Conservation (phyloP, 64 coral and sea anemone species). For the Orbicella faveolata region DNA sequence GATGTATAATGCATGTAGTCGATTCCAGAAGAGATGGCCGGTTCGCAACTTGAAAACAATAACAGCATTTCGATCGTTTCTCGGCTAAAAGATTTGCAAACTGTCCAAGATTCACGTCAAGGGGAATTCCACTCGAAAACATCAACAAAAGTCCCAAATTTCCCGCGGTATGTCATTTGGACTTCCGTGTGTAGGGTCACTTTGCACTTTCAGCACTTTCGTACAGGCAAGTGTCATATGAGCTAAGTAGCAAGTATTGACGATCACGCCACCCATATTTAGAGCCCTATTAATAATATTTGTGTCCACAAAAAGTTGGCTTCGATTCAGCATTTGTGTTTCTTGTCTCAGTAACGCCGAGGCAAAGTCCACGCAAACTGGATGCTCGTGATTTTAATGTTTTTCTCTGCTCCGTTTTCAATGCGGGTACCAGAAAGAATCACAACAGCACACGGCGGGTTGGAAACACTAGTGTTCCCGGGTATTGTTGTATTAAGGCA, state of each 20-base stretch:
- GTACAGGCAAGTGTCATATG: not conserved
- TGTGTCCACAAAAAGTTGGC: slow-evolving; percentile 11
- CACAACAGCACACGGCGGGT: not conserved
- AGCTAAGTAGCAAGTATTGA: not conserved
- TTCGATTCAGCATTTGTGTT: slow-evolving; percentile 10
- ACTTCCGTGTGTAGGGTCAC: not conserved
- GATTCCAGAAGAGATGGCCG: not conserved
- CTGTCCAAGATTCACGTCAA: not conserved
- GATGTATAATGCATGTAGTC: not conserved
- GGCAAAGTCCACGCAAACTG: not conserved
- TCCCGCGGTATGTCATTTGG: not conserved
- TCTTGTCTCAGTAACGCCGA: not conserved
- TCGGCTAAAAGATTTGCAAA: not conserved
- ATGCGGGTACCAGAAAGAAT: not conserved
- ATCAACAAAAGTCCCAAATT: not conserved
- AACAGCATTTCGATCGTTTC: not conserved
- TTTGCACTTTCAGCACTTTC: slow-evolving; percentile 9
- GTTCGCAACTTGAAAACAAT: not conserved
- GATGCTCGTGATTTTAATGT: no score
- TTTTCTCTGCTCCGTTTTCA: not conserved
- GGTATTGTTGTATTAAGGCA: not conserved
- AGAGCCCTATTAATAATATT: slow-evolving; percentile 8
- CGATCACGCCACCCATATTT: not conserved
- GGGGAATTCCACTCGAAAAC: not conserved
- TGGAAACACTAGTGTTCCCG: not conserved